Evolutionary conservation across 2,888 invertebrate species (phyloP), one percentile per base, ranked within the genome.

Genomic region (Drosophila subquinaria): DNA sequence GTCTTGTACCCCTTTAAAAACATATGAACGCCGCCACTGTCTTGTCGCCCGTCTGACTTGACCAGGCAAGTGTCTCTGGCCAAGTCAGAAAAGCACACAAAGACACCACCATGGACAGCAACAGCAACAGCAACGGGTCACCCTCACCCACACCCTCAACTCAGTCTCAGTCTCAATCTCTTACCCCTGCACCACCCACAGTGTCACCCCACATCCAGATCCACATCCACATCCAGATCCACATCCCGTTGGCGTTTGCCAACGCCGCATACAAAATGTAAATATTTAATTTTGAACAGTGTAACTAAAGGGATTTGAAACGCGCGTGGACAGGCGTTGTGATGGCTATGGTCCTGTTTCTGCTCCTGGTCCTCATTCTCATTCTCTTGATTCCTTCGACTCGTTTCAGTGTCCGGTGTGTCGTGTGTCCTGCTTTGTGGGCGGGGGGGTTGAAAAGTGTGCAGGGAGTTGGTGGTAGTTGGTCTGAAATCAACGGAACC

Each of bases 231-330:
- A 62, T 36, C 30, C 59, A 47, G 56, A 53, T n/a, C 48, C 67
- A 65, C 64, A 68, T 64, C 20, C 40, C 43, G 38, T 45, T 64
- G 60, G 45, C 66, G 52, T 55, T 60, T 38, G 47, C 60, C 10
- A 50, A 55, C 67, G 64, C 75, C 69, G 50, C 69, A 73, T 79
- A 81, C 79, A 62, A 88, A 88, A 90, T 89, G 90, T 90, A 91
- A 91, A 91, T 91, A 91, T 91, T 91, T 91, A 91, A 91, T 91
- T 90, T 91, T 90, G 90, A 82, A 89, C 83, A 91, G 87, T 90
- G 91, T 88, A 90, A 85, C 90, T 82, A 90, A 91, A 82, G 79
- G 89, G 90, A 91, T 91, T 91, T 83, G 86, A 76, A 80, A 86
- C 82, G 90, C 90, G 78, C 87, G 90, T 86, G 90, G 71, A 82